Evolutionary conservation across 1,140 invertebrate species (phyloP).

Genomic region (Drosophila quadrilineata): DNA sequence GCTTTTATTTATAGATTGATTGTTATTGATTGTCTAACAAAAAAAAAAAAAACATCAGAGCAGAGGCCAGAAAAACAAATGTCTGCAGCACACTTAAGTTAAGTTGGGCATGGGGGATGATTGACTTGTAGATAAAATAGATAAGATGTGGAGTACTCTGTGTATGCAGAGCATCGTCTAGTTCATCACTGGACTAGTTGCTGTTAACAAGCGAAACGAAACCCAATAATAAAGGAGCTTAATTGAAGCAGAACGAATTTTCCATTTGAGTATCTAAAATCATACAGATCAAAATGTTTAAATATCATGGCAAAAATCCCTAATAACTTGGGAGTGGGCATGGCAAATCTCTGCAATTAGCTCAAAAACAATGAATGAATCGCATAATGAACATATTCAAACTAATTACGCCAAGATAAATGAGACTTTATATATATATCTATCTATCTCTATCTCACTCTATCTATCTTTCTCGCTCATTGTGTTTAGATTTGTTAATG

Average conservation of each 20-base stretch:
- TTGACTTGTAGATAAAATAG: too few species aligned
- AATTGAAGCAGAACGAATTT: conserved; percentile 38
- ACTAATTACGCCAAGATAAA: conserved; percentile 33
- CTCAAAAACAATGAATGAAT: neutral
- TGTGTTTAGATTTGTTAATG: too few species aligned
- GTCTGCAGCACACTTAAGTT: conserved; percentile 31
- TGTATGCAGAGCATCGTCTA: neutral
- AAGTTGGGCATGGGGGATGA: too few species aligned
- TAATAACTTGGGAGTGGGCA: too few species aligned
- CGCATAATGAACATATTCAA: neutral
- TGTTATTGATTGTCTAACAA: conserved; percentile 57
- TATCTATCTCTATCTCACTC: too few species aligned
- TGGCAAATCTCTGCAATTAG: conserved; percentile 13
- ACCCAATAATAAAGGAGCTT: conserved; percentile 44
- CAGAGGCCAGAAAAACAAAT: conserved; percentile 46
- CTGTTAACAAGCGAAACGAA: conserved; percentile 52
- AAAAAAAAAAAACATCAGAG: too few species aligned
- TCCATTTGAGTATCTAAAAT: neutral
- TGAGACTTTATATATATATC: conserved; percentile 5
- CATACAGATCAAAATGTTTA: too few species aligned
- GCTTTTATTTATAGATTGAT: conserved; percentile 67
- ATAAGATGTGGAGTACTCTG: neutral
- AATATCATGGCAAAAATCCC: too few species aligned
- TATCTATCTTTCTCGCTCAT: too few species aligned
- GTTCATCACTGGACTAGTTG: conserved; percentile 72